Base-by-base conservation (phyloP, 23 tunicate genomes). In the Trididemnum nubilum region DNA sequence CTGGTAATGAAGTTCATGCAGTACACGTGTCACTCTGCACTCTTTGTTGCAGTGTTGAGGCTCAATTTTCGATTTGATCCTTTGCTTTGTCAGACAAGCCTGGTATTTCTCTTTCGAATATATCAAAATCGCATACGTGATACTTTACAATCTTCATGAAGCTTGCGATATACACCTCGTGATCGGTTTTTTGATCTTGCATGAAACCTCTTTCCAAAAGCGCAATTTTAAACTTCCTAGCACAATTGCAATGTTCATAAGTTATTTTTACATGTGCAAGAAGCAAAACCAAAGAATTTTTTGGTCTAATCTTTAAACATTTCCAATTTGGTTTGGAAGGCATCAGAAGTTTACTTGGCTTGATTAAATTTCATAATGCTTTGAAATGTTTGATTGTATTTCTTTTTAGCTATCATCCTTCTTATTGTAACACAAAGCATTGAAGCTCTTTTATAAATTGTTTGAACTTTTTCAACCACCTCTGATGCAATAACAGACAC, bases 191-290 rank as follows among this genome's bases (percentile, higher is more conserved):
- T 24, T 61, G 67, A 61, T 61, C 29, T 61, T 61, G 18, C 67
- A 61, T 61, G 67, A 61, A 61, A 24, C 26, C 67, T 61, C 67
- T 61, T 61, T 61, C 26, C 29, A 61, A 61, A 61, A 61, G 22
- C 4, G 67, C 26, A 61, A 61, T 61, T 61, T 61, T 61, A 24
- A 61, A 24, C 67, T 61, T 24, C 29, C n/a, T n/a, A 22, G 67
- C 67, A 61, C 67, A 61, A 61, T n/a, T 61, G 67, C 67, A 61
- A 21, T 61, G 26, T 61, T 26, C 67, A 61, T 12, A n/a, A n/a
- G n/a, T n/a, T n/a, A 61, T 21, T n/a, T 61, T 61, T 61, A 61
- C 67, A 61, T n/a, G 18, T 61, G 26, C 67, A 61, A 61, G 67
- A 61, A 61, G 67, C 67, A 61, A 61, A 61, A 61, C n/a, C 67